Evolutionary conservation across 2,888 invertebrate species (phyloP).

Genomic region (Synergus japonicus): DNA sequence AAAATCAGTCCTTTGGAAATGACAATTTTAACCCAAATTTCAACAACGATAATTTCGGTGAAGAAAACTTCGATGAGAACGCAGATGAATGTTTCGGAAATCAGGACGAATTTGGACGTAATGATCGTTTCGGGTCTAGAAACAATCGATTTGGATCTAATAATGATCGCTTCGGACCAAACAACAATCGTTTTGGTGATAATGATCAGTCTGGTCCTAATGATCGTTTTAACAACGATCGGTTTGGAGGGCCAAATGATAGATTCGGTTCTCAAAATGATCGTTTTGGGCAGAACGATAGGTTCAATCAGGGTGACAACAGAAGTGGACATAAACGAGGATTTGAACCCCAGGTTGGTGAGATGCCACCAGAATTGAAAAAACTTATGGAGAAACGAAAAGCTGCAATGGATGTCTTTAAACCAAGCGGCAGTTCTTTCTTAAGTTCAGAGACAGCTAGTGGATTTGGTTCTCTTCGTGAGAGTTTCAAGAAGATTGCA

Average conservation of each 20-base stretch:
- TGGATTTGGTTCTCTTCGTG: constrained; percentile 69
- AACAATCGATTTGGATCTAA: constrained; percentile 48
- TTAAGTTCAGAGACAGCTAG: constrained; percentile 62
- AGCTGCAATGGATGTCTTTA: constrained; percentile 71
- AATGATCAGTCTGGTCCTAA: constrained; percentile 49
- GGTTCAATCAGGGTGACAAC: constrained; percentile 42
- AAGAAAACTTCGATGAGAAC: constrained; percentile 42
- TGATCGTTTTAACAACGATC: constrained; percentile 48
- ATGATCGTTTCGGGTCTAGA: constrained; percentile 46
- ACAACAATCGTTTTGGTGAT: constrained; percentile 43
- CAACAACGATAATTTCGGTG: constrained; percentile 6
- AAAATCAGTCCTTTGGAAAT: constrained; percentile 55
- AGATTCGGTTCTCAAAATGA: constrained; percentile 50
- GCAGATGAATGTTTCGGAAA: constrained; percentile 53
- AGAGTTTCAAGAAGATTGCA: constrained; percentile 72
- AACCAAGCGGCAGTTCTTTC: constrained; percentile 66
- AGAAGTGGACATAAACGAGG: constrained; percentile 34
- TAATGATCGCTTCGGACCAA: constrained; percentile 57
- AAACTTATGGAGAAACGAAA: constrained; percentile 74
- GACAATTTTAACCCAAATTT: constrained; percentile 47
- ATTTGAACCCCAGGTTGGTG: constrained; percentile 48
- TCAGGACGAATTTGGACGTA: constrained; percentile 54
- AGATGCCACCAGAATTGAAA: constrained; percentile 71
- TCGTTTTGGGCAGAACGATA: constrained; percentile 45
- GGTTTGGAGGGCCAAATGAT: constrained; percentile 47